These are phyloP conservation scores for Gobiocypris rarus DNA, from an alignment of 2,113 vertebrate genomes.

Conservation along the genomic window DNA sequence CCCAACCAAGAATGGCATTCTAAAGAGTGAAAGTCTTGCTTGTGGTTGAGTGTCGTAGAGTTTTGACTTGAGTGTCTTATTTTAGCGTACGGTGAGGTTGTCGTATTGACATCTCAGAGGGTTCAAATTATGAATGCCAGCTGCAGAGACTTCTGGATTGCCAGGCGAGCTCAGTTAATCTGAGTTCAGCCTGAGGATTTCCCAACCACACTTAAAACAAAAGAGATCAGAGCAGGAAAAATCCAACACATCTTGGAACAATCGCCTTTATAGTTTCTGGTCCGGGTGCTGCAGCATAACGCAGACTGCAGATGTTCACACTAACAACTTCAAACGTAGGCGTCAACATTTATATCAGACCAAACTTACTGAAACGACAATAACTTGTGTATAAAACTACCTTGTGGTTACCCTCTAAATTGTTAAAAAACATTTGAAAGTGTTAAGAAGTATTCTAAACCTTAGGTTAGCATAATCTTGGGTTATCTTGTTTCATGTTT, in stretches of 20 bases:
- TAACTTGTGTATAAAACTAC: not conserved
- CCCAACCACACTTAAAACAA: not conserved
- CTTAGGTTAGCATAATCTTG: not conserved
- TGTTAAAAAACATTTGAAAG: not conserved
- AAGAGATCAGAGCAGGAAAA: slow-evolving; percentile 19
- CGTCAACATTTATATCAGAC: slow-evolving; percentile 1
- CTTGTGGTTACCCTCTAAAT: not conserved
- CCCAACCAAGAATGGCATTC: slow-evolving; percentile 34
- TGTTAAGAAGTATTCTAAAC: not conserved
- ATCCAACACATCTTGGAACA: slow-evolving; percentile 10
- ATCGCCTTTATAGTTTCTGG: not conserved
- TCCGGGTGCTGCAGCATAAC: not conserved
- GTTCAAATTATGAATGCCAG: slow-evolving; percentile 21
- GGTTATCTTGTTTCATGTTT: not conserved
- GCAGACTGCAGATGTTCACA: slow-evolving; percentile 22
- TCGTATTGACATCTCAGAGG: slow-evolving; percentile 26
- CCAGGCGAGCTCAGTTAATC: not conserved
- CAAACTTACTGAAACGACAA: not conserved
- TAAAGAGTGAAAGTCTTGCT: slow-evolving; percentile 29
- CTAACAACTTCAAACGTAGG: not conserved
- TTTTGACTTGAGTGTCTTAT: not conserved
- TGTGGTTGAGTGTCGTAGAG: not conserved
- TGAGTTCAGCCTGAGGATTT: not conserved
- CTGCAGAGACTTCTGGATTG: not conserved
- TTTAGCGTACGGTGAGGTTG: slow-evolving; percentile 3